Conservation (phyloP, 2,113 vertebrate genomes). For the Sinocyclocheilus grahami region DNA sequence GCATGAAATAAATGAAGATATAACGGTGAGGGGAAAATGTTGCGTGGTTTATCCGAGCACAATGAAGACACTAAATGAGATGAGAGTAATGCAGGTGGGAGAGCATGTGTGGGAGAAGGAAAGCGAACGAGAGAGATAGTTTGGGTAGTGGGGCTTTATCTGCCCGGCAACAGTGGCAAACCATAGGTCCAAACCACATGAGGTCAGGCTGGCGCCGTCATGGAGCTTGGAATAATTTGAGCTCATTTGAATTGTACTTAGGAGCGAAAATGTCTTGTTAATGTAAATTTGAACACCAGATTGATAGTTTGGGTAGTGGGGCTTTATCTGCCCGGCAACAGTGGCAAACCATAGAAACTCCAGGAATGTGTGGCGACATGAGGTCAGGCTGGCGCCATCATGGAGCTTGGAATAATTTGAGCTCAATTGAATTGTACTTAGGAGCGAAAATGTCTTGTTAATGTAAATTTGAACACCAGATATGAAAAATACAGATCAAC, state of each 20-base stretch:
- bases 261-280: slow-evolving; percentile 9
- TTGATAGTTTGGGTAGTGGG: no score
- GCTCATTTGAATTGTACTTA: background rate
- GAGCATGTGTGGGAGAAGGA: slow-evolving; percentile 40
- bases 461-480: background rate
- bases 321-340: no score
- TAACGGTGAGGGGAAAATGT: background rate
- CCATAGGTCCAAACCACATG: slow-evolving; percentile 31
- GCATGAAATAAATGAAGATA: slow-evolving; percentile 32
- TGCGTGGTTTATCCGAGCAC: slow-evolving; percentile 28
- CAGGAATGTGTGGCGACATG: slow-evolving; percentile 39
- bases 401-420: background rate
- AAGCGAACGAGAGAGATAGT: background rate
- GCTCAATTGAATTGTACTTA: background rate
- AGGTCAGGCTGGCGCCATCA: background rate
- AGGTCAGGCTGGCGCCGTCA: background rate
- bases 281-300: background rate
- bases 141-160: slow-evolving; percentile 52
- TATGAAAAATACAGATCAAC: background rate
- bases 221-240: background rate
- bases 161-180: slow-evolving; percentile 71
- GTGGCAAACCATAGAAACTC: no score
- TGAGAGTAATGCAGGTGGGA: slow-evolving; percentile 48
- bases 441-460: slow-evolving; percentile 9
- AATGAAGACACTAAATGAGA: slow-evolving; percentile 36